Evolutionary conservation across 2,113 vertebrate species (phyloP).

Genomic region (Seriola aureovittata): DNA sequence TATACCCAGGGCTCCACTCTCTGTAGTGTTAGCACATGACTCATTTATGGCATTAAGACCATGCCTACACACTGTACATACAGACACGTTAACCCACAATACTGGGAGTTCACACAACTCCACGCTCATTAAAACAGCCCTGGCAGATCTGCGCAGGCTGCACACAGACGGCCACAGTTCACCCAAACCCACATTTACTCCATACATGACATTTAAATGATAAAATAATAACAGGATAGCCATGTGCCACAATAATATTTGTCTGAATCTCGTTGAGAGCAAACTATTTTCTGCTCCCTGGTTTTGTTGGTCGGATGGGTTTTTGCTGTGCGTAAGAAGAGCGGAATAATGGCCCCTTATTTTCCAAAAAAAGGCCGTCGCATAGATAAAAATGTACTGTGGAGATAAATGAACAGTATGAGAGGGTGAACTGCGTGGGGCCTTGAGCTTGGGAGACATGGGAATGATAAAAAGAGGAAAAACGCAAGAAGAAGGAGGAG

Average conservation of each 20-base stretch:
- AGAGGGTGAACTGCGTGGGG: slow-evolving; percentile 48
- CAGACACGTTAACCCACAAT: slow-evolving; percentile 61
- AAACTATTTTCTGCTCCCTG: slow-evolving; percentile 35
- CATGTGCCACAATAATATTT: slow-evolving; percentile 44
- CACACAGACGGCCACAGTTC: slow-evolving; percentile 18
- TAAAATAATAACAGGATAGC: slow-evolving; percentile 47
- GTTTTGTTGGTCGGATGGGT: neutral
- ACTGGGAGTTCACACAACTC: slow-evolving; percentile 23
- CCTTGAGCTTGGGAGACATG: slow-evolving; percentile 54
- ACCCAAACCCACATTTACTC: slow-evolving; percentile 27
- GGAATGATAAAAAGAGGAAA: slow-evolving; percentile 52
- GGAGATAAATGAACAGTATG: slow-evolving; percentile 48
- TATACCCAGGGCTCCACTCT: neutral
- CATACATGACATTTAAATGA: slow-evolving; percentile 42
- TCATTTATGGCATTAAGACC: slow-evolving; percentile 72
- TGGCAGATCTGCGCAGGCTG: neutral
- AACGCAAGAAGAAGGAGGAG: slow-evolving; percentile 6
- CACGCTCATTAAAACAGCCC: slow-evolving; percentile 28
- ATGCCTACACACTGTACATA: slow-evolving; percentile 32
- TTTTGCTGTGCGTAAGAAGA: slow-evolving; percentile 2
- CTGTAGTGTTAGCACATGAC: slow-evolving; percentile 42
- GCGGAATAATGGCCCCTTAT: slow-evolving; percentile 9
- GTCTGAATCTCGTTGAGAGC: slow-evolving; percentile 21
- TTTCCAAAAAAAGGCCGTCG: slow-evolving; percentile 30
- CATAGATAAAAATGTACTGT: slow-evolving; percentile 24